These are phyloP conservation scores for Taenaris catops DNA, from an alignment of 2,888 invertebrate genomes.

Conservation along the genomic window DNA sequence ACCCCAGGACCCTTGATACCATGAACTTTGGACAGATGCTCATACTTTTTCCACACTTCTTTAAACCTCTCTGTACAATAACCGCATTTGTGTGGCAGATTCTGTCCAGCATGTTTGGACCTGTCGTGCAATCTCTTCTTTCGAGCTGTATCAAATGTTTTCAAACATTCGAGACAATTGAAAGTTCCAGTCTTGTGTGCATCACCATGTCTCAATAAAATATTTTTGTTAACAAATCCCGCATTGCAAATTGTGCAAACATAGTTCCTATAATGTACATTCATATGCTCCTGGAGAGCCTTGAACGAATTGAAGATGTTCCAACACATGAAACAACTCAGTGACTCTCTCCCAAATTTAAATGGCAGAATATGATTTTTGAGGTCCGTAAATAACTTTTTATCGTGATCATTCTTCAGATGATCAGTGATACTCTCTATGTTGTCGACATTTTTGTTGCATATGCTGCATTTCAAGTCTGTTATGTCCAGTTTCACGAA, in stretches of 20 bases:
- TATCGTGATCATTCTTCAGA: constrained; percentile 26
- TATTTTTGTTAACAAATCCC: constrained; percentile 33
- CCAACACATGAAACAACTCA: constrained; percentile 33
- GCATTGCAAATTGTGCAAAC: constrained; percentile 34
- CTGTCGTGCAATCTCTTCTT: constrained; percentile 62
- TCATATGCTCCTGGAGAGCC: constrained; percentile 36
- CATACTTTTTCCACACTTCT: constrained; percentile 39
- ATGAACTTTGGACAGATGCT: constrained; percentile 39
- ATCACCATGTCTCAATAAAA: constrained; percentile 38
- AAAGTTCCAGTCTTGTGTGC: constrained; percentile 51
- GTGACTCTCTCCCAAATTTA: constrained; percentile 29
- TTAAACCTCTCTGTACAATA: constrained; percentile 42
- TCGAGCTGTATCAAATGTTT: constrained; percentile 63
- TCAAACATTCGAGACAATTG: constrained; percentile 53
- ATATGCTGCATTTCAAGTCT: constrained; percentile 29
- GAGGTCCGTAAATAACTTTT: constrained; percentile 26
- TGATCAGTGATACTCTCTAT: constrained; percentile 28
- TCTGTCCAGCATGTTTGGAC: constrained; percentile 46
- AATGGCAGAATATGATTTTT: constrained; percentile 36
- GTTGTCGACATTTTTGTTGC: constrained; percentile 19
- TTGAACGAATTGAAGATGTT: constrained; percentile 33
- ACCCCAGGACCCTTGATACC: constrained; percentile 32
- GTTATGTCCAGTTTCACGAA: constrained; percentile 36
- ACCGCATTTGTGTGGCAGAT: constrained; percentile 40
- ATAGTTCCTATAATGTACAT: constrained; percentile 35